Percentiles rank a stretch among this genome's conserved stretches.
Evolutionary conservation across 2,797 vertebrate species (phyloP).

Genomic region (Notamacropus eugenii): DNA sequence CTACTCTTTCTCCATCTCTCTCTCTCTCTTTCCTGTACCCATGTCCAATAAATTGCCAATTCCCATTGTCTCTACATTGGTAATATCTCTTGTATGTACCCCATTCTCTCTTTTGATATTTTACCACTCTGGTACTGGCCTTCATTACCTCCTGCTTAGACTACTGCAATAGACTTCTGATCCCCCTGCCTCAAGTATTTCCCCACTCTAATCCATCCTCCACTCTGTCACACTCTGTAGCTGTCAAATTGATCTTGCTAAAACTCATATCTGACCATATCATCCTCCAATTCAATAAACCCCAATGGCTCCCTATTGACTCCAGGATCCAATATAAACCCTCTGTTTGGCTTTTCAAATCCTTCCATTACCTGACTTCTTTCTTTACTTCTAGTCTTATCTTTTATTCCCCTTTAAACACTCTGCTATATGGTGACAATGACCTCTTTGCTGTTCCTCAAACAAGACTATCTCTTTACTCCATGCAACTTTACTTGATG

Average conservation of each 20-base stretch:
- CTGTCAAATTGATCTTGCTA: background rate
- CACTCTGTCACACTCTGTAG: background rate
- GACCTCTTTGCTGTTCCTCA: background rate
- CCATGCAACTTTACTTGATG: background rate
- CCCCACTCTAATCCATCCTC: background rate
- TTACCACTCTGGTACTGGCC: background rate
- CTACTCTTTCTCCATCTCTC: background rate
- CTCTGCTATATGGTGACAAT: background rate
- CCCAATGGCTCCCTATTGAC: background rate
- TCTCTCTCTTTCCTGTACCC: background rate
- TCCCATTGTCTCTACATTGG: too few species aligned
- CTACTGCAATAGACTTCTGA: background rate
- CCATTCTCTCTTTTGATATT: background rate
- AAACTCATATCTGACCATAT: background rate
- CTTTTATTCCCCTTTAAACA: background rate
- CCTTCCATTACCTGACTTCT: background rate
- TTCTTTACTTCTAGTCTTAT: background rate
- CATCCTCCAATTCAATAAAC: background rate
- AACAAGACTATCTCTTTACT: background rate
- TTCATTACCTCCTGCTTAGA: background rate
- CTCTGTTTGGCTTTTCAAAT: background rate
- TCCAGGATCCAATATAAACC: background rate
- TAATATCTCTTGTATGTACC: background rate
- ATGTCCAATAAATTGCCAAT: background rate
- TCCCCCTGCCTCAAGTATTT: background rate